Evolutionary conservation across 2,888 invertebrate species (phyloP), one percentile per base, ranked within the genome.

Genomic region (Acanthosoma haemorrhoidale): DNA sequence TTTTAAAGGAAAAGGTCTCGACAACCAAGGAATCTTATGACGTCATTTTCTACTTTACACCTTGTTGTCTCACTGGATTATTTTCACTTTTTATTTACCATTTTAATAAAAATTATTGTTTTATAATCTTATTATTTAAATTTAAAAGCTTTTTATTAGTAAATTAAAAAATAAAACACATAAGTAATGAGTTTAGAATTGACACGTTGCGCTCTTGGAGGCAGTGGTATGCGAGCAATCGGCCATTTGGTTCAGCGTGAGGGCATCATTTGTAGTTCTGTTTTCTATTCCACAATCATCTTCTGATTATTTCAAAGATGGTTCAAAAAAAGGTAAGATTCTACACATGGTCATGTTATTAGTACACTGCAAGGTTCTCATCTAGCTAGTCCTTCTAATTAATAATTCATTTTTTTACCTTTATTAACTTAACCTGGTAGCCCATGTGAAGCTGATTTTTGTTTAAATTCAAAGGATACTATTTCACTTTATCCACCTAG

Each of bases 321-420:
- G 70, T 70, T 29, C 72, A 72, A 39, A 70, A 70, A 41, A 72
- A 70, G 72, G 70, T 72, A 39, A 66, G 25, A 29, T 2, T 57
- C 9, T 13, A 3, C 9, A n/a, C 18, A 8, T 21, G 11, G 4
- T 11, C 18, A 29, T 1, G 6, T n/a, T 68, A 15, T 38, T 36
- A 6, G 0, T 15, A 4, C 6, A 16, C 25, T 16, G 13, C n/a
- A 16, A 16, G 0, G 6, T 39, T 32, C 1, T 25, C 5, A 8
- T 0, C 11, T 5, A 3, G 16, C 16, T 32, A 4, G 57, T 67
- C 3, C 11, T 13, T 11, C 4, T 15, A 18, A 8, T 16, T 34
- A 6, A 1, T 18, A 25, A 11, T 34, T 60, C n/a, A 21, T 21
- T n/a, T 11, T 4, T 11, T n/a, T 31, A 29, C 16, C 25, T 21